Evolutionary conservation across 35 echinoderm and acorn worm species (phyloP), one percentile per base, ranked within the genome.

Genomic region (Ophioderma brevispina): DNA sequence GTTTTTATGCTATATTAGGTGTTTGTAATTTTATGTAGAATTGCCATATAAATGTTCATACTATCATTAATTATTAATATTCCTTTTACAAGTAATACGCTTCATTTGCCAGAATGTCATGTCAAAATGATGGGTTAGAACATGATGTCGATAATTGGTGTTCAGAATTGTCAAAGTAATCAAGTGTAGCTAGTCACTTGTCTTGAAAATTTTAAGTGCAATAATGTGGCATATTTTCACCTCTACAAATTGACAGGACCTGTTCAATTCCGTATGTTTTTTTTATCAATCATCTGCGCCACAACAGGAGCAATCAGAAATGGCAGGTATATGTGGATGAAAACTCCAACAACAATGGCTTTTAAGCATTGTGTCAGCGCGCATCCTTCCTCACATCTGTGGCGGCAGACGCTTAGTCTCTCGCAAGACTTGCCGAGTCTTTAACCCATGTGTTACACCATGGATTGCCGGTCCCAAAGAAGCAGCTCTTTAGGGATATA

Each of bases 261-360:
- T n/a, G 64, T 75, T 5, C 33, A 75, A 25, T 75, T 25, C 64
- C 13, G 33, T 17, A 5, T 2, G 33, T 6, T 31, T 79, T 37
- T 79, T 31, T 31, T 39, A 36, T 75, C 13, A 56, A 80, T 46
- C 41, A 8, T 46, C 77, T 37, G 40, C 36, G 97, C 75, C 89
- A 95, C 94, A 93, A 39, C 84, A 92, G 6, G 93, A 95, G 84
- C 83, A 92, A n/a, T 31, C 63, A 95, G 32, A 23, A 91, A n/a
- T 99, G 97, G 97, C 84, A 93, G 42, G 56, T 88, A 4, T 99
- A 99, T 38, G 97, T 99, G 14, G 93, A 99, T 75, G 90, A 99
- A 38, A 99, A 99, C 56, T 87, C 90, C 13, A 85, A 90, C 41
- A 99, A 93, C 50, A 99, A 38, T 95, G 94, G 88, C 59, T 99